Conservation (phyloP, 2,113 vertebrate species). For the Manacus vitellinus region DNA sequence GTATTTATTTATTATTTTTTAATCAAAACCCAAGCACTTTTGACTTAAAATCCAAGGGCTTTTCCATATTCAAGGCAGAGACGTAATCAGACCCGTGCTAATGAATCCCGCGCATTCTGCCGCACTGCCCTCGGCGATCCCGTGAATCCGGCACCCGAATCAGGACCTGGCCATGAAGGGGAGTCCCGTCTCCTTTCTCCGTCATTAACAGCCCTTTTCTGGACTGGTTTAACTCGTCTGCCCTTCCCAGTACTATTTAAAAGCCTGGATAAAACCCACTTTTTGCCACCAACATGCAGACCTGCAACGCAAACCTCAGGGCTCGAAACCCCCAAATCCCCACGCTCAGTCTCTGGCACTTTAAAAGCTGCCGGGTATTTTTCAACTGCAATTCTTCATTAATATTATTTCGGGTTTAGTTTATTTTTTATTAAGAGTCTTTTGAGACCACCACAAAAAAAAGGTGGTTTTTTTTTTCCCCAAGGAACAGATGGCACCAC, state of each 20-base stretch:
- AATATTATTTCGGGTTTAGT: not conserved
- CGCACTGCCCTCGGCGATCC: not conserved
- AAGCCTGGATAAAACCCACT: not conserved
- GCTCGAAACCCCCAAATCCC: not conserved
- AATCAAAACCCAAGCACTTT: rapidly evolving
- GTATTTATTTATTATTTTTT: not conserved
- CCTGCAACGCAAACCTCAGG: not conserved
- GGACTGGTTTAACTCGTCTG: not conserved
- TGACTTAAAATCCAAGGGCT: not conserved
- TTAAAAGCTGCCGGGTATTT: not conserved
- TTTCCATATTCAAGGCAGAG: not conserved
- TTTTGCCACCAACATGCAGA: not conserved
- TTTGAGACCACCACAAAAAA: not conserved
- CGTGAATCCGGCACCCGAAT: not conserved
- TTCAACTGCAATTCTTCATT: not conserved
- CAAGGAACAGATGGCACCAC: rapidly evolving
- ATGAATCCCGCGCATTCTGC: not conserved
- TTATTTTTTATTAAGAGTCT: not conserved
- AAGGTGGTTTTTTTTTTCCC: not conserved
- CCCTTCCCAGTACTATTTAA: not conserved
- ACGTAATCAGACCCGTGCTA: not conserved
- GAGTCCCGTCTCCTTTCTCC: not conserved
- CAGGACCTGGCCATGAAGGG: not conserved
- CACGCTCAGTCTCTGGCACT: rapidly evolving
- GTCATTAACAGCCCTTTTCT: not conserved